A percentile compares a stretch with the other conserved stretches of the same genome.
phyloP scores from a whole-genome alignment of 1,140 invertebrate genomes.

The Rhagoletis zephyria region DNA sequence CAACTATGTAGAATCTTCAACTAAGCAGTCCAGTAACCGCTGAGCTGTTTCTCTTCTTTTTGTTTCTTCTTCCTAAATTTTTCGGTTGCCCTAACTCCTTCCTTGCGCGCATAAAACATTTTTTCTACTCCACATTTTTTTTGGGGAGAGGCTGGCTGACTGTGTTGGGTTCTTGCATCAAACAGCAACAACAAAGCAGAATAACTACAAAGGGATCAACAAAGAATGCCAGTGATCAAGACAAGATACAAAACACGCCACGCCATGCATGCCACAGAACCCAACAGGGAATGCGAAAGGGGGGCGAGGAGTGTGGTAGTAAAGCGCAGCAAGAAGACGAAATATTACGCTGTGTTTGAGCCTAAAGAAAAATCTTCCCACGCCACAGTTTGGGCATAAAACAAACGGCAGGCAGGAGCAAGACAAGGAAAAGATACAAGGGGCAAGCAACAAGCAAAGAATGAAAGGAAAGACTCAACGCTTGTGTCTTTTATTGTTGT shows the following conservation, averaged over 20 bases:
- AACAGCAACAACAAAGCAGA: not conserved
- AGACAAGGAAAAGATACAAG: conserved; percentile 15
- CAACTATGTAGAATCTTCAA: not conserved
- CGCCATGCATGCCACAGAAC: not conserved
- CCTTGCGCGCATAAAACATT: not conserved
- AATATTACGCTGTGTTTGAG: not conserved
- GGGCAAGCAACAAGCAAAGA: not conserved
- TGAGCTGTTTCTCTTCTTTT: not conserved
- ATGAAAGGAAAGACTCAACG: no score
- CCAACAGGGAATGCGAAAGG: not conserved
- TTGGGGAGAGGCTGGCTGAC: conserved; percentile 30
- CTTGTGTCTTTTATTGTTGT: conserved; percentile 5
- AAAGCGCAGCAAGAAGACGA: conserved; percentile 1
- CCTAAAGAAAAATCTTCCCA: conserved; percentile 70
- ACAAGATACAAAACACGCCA: conserved; percentile 41
- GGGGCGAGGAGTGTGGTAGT: not conserved
- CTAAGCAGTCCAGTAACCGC: not conserved
- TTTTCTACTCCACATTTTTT: conserved; percentile 6
- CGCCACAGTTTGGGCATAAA: conserved; percentile 67
- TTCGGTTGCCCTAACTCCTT: not conserved
- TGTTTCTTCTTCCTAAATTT: not conserved
- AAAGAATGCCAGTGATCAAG: conserved; percentile 20
- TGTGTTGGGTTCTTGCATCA: not conserved
- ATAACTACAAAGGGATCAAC: not conserved
- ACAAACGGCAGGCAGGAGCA: not conserved